Evolutionary conservation across 2,113 vertebrate genomes (phyloP).

Genomic region (Thalassoma bifasciatum): DNA sequence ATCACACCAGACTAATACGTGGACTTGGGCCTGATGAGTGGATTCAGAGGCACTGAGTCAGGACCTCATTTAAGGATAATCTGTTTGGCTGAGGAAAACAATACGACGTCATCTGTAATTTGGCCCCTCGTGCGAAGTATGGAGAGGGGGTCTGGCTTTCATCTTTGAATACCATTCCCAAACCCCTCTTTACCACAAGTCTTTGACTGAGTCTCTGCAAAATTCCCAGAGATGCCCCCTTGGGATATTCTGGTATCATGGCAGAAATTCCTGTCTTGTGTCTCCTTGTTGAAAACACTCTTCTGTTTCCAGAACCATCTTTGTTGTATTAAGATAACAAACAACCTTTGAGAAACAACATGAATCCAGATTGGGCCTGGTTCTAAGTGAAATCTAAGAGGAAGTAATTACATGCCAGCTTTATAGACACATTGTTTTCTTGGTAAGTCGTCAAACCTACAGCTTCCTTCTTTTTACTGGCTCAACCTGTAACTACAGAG

Average conservation of each 20-base stretch:
- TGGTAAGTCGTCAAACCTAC: conserved; percentile 58
- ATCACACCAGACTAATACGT: conserved; percentile 65
- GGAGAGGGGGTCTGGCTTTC: conserved; percentile 56
- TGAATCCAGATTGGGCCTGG: conserved; percentile 56
- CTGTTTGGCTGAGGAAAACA: conserved; percentile 77
- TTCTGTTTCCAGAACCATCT: conserved; percentile 12
- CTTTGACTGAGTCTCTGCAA: conserved; percentile 36
- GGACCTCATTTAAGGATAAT: conserved; percentile 62
- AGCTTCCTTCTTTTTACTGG: conserved; percentile 55
- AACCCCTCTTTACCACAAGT: conserved; percentile 23
- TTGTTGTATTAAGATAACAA: conserved; percentile 48
- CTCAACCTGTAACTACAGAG: conserved; percentile 46
- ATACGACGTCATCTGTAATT: conserved; percentile 68
- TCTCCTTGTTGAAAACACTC: conserved; percentile 12
- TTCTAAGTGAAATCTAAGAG: conserved; percentile 64
- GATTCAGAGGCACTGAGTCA: conserved; percentile 37
- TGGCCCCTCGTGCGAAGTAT: conserved; percentile 65
- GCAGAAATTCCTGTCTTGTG: conserved; percentile 40
- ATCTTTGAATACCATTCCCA: conserved; percentile 56
- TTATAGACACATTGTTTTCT: conserved; percentile 52
- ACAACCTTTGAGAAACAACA: conserved; percentile 61
- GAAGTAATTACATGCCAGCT: conserved; percentile 66
- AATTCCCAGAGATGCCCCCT: conserved; percentile 55
- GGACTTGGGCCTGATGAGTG: conserved; percentile 58
- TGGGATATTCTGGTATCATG: conserved; percentile 53